A percentile compares a stretch with the other conserved stretches of the same genome.
These are phyloP conservation scores for Dallia pectoralis DNA, from an alignment of 2,797 vertebrate species.

Conservation along the genomic window DNA sequence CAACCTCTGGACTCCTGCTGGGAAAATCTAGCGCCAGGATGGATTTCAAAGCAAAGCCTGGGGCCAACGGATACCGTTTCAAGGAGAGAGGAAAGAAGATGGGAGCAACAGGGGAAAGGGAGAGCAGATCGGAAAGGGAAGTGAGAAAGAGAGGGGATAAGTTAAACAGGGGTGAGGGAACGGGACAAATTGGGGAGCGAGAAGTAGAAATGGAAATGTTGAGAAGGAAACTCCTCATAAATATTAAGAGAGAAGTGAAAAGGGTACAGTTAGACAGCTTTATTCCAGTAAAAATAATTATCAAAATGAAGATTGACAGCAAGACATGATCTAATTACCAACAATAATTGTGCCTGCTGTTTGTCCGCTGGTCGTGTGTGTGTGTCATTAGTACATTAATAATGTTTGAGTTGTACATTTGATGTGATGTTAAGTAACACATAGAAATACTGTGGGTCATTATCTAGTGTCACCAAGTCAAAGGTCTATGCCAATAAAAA, in stretches of 20 bases:
- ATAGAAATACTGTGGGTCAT: too few relatives aligned
- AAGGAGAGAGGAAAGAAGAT: slow-evolving; percentile 11
- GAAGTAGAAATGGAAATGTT: not conserved
- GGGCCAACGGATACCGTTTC: not conserved
- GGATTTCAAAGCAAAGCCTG: not conserved
- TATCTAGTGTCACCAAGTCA: too few relatives aligned
- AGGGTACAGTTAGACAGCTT: not conserved
- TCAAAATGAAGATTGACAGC: not conserved
- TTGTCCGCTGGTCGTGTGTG: not conserved
- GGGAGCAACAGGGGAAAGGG: not conserved
- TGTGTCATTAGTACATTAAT: too few relatives aligned
- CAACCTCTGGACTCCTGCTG: not conserved
- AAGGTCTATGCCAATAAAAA: too few relatives aligned
- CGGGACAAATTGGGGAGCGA: not conserved
- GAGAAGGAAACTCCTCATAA: not conserved
- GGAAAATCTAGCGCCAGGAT: not conserved
- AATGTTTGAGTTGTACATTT: too few relatives aligned
- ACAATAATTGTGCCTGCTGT: not conserved
- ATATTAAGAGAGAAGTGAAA: not conserved
- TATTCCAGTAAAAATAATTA: not conserved
- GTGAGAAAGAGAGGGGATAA: not conserved
- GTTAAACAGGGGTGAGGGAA: not conserved
- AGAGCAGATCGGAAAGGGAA: not conserved
- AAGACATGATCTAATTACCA: not conserved
- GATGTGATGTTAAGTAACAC: too few relatives aligned